phyloP scores from a whole-genome alignment of 2,888 invertebrate genomes.

The Thera obeliscata region DNA sequence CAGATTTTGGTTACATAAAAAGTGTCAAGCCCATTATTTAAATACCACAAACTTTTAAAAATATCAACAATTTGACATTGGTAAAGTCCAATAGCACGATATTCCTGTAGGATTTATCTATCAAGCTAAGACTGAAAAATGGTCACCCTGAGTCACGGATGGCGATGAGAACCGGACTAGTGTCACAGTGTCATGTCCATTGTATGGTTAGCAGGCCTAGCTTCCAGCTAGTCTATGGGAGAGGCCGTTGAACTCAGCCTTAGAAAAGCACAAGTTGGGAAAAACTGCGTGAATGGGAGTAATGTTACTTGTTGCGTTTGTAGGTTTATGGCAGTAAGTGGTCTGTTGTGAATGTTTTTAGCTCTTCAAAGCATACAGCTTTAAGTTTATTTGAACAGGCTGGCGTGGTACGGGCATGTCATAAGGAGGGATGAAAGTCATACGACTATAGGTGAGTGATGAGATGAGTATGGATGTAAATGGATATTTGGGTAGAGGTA shows the following conservation, averaged over 20 bases:
- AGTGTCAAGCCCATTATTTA: too few relatives aligned
- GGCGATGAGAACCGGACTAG: constrained; percentile 47
- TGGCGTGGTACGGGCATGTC: too few relatives aligned
- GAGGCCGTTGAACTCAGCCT: constrained; percentile 19
- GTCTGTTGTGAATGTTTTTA: background rate
- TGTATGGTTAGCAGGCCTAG: constrained; percentile 22
- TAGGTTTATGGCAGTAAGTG: constrained; percentile 2
- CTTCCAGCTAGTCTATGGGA: constrained; percentile 22
- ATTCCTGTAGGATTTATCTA: background rate
- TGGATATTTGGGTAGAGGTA: too few relatives aligned
- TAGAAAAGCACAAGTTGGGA: constrained; percentile 10
- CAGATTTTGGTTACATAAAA: too few relatives aligned
- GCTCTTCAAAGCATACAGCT: too few relatives aligned
- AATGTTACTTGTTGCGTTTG: background rate
- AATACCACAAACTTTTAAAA: too few relatives aligned
- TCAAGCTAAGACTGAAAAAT: background rate
- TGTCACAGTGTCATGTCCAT: constrained; percentile 35
- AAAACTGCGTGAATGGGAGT: constrained; percentile 22
- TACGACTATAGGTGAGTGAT: too few relatives aligned
- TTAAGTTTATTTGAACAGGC: too few relatives aligned
- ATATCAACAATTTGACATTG: too few relatives aligned
- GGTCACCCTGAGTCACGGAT: constrained; percentile 44
- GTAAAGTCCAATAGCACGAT: too few relatives aligned
- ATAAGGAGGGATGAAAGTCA: too few relatives aligned
- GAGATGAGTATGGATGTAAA: too few relatives aligned